Percentiles rank a stretch among this genome's conserved stretches.
Conservation (phyloP, 2,113 vertebrate species). For the Prietella phreatophila region DNA sequence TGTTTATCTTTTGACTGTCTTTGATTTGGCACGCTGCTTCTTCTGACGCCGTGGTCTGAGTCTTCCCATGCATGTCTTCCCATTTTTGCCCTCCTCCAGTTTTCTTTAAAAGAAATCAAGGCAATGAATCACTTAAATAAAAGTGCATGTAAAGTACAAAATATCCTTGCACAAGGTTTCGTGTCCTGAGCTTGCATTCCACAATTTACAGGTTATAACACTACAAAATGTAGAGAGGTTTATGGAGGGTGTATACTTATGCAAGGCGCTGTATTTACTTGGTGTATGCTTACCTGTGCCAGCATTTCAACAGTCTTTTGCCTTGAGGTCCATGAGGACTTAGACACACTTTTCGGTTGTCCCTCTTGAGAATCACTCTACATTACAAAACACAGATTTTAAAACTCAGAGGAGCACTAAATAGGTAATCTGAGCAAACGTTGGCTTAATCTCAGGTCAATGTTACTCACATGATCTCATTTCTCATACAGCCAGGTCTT, state of each 20-base stretch:
- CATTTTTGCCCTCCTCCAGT: slow-evolving; percentile 47
- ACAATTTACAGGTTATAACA: neutral
- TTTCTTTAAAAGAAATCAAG: slow-evolving; percentile 46
- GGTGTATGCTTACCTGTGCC: slow-evolving; percentile 64
- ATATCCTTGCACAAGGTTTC: neutral
- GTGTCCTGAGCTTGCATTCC: neutral
- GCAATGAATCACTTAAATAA: neutral
- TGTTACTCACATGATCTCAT: slow-evolving; percentile 71
- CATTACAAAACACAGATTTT: slow-evolving; percentile 48
- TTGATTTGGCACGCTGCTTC: neutral
- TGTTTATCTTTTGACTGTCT: neutral
- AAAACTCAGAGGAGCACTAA: slow-evolving; percentile 9
- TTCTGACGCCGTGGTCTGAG: slow-evolving; percentile 19
- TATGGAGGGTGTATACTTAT: neutral
- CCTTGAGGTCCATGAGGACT: slow-evolving; percentile 61
- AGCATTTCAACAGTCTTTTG: slow-evolving; percentile 66
- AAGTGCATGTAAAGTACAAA: neutral
- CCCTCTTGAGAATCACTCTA: slow-evolving; percentile 63
- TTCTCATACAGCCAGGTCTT: slow-evolving; percentile 58
- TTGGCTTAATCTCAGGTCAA: neutral
- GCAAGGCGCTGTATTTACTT: neutral
- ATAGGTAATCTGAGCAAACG: neutral
- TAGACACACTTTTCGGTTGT: slow-evolving; percentile 61
- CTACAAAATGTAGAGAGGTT: neutral
- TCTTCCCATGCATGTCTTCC: slow-evolving; percentile 59